phyloP scores from a whole-genome alignment of 2,888 invertebrate species.

The Ferdinandea cuprea region DNA sequence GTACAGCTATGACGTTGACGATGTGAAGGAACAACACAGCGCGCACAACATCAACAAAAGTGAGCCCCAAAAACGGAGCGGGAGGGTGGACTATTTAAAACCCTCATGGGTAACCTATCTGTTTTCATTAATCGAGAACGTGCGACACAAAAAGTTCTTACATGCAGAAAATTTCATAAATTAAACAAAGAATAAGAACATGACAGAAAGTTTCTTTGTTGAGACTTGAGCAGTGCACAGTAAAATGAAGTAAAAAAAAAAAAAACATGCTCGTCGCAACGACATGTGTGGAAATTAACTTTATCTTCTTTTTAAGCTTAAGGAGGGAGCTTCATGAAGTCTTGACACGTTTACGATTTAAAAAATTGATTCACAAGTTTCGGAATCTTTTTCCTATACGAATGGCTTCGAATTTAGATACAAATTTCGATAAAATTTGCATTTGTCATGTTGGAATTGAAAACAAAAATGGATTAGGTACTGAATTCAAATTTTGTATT shows the following conservation, averaged over 20 bases:
- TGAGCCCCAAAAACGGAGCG: neutral
- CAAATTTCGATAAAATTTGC: neutral
- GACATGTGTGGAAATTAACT: slow-evolving; percentile 30
- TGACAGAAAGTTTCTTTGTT: neutral
- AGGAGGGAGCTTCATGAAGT: neutral
- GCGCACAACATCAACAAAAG: slow-evolving; percentile 3
- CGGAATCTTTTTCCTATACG: neutral
- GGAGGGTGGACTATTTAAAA: slow-evolving; percentile 37
- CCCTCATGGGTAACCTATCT: slow-evolving; percentile 53
- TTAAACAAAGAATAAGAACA: slow-evolving; percentile 8
- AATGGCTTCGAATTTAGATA: neutral
- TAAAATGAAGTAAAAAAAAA: neutral
- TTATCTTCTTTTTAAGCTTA: neutral
- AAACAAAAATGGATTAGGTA: no score
- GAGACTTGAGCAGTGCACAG: neutral
- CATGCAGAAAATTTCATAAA: slow-evolving; percentile 10
- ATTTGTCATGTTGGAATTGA: no score
- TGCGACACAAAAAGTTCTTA: slow-evolving; percentile 8
- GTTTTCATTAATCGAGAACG: slow-evolving; percentile 38
- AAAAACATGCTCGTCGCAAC: slow-evolving; percentile 30
- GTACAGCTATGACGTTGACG: slow-evolving; percentile 34
- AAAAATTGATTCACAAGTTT: neutral
- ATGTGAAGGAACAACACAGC: slow-evolving; percentile 26
- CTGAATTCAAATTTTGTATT: no score
- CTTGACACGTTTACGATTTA: neutral